Evolutionary conservation across 2,797 vertebrate genomes (phyloP).

Genomic region (Manis pentadactyla): DNA sequence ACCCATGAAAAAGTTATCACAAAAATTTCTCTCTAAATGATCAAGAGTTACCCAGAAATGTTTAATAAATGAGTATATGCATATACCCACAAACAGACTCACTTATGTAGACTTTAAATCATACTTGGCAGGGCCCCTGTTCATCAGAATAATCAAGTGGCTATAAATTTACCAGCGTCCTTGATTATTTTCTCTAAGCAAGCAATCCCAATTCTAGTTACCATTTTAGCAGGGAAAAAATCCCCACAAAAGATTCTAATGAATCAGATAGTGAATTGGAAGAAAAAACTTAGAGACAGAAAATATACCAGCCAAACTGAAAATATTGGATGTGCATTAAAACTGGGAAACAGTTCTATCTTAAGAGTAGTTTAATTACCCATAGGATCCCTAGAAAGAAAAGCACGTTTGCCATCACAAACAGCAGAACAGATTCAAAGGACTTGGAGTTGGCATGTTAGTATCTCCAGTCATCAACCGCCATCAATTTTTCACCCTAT

Average conservation of each 20-base stretch:
- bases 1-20: conserved; percentile 3
- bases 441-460: not conserved
- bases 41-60: conserved; percentile 1
- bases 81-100: not conserved
- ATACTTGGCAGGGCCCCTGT: not conserved
- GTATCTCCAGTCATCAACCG: not conserved
- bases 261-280: not conserved
- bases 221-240: not conserved
- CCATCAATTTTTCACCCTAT: not conserved
- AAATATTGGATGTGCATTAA: not conserved
- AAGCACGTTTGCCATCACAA: not conserved
- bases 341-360: not conserved
- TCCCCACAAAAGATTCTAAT: not conserved
- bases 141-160: not conserved
- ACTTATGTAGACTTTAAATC: not conserved
- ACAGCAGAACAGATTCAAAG: not conserved
- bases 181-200: conserved; percentile 14
- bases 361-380: not conserved
- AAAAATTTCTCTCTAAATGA: conserved; percentile 42
- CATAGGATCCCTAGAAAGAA: not conserved
- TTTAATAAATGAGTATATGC: conserved; percentile 32
- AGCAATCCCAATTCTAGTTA: conserved; percentile 28
- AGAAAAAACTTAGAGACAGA: conserved; percentile 24
- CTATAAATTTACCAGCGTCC: not conserved
- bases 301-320: not conserved